Evolutionary conservation across 2,888 invertebrate species (phyloP).

Genomic region (Stenodema calcarata): DNA sequence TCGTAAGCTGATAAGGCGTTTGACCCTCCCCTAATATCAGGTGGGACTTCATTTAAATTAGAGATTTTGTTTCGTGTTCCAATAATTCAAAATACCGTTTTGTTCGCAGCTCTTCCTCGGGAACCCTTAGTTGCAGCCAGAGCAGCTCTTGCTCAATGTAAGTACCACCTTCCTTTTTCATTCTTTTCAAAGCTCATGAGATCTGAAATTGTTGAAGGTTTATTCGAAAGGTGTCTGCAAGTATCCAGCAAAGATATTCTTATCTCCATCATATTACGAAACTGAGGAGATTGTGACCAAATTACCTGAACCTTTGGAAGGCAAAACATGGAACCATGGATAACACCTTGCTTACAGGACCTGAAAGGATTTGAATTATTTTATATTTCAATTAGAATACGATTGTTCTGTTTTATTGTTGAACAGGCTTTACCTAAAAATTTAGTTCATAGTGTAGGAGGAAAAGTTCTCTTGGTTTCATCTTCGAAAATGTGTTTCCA

Average conservation of each 20-base stretch:
- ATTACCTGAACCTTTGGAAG: neutral
- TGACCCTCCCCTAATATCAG: constrained; percentile 53
- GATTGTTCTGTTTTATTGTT: no score
- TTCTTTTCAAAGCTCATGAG: neutral
- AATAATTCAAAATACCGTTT: constrained; percentile 41
- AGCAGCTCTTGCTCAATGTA: constrained; percentile 51
- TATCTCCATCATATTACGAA: neutral
- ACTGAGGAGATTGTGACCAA: neutral
- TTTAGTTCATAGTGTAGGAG: no score
- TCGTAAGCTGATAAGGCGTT: constrained; percentile 53
- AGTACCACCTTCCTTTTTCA: neutral
- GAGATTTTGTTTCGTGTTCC: neutral
- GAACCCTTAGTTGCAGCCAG: constrained; percentile 62
- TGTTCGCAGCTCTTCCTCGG: constrained; percentile 51
- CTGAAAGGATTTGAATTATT: neutral
- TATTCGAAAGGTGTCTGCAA: neutral
- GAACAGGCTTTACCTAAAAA: no score
- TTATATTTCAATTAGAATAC: neutral
- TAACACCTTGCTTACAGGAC: neutral
- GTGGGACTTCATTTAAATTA: constrained; percentile 46
- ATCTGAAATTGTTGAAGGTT: constrained; percentile 18
- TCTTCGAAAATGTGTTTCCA: no score
- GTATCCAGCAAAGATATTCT: neutral
- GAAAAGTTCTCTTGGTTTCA: no score
- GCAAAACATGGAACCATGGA: neutral